Evolutionary conservation across 2,113 vertebrate species (phyloP), one percentile per base, ranked within the genome.

Genomic region (Myiagra hebetior): DNA sequence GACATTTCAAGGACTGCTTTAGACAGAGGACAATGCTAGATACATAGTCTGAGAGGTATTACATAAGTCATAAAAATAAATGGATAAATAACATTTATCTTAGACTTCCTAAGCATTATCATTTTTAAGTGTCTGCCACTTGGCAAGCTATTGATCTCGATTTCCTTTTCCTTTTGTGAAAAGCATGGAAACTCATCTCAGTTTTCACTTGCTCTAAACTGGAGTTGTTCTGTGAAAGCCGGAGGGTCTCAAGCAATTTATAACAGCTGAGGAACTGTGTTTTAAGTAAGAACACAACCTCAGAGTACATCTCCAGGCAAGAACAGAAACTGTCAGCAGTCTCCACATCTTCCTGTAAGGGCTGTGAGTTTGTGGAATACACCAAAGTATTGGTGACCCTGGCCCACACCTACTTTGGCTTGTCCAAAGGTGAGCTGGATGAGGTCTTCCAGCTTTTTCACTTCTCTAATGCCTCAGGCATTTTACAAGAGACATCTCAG

Each of bases 91-190:
- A 80, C 11, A 8, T 73, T 92, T 81, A 64, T n/a, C n/a, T n/a
- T n/a, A 83, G 28, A 64, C 70, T 55, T 49, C 35, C 31, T 46
- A 65, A 91, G 37, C 47, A 89, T 93, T 85, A 73, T 88, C 13
- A 63, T 76, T 96, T 87, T 46, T 67, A 93, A 69, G 39, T 55
- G 37, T 68, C 68, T 90, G 35, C 42, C 76, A 82, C 44, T 76
- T 86, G 78, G 41, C 72, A 91, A 70, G 37, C n/a, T 8, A 7
- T 73, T 79, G 77, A 72, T 91, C 56, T 93, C 2, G 11, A 21
- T 93, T 92, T 84, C 72, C 30, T 67, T 90, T 79, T 78, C 44
- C 65, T 89, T 89, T 90, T 50, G n/a, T 88, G 63, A 74, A 79
- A 76, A 90, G 27, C 2, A 1, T 11, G 7, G 47, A 94, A 91